phyloP scores from a whole-genome alignment of 2,113 vertebrate species.

The Brevimyrus niger region DNA sequence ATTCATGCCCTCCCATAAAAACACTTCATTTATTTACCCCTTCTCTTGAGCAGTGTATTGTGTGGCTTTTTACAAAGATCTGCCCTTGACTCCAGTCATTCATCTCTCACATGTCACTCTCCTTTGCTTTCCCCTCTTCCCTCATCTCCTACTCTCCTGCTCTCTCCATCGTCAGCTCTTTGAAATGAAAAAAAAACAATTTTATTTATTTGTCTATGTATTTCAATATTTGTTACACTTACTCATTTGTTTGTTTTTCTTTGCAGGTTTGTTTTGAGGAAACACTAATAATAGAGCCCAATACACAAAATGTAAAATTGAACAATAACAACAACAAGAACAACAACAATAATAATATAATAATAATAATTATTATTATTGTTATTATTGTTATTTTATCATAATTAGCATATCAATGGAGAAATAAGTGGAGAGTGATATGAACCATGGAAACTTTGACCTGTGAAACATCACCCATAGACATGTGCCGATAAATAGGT shows the following conservation, averaged over 20 bases:
- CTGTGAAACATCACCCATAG: not conserved
- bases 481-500: not conserved
- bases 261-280: not conserved
- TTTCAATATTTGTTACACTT: not conserved
- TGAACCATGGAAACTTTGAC: not conserved
- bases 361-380: too few relatives aligned
- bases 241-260: not conserved
- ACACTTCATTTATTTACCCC: slow-evolving; percentile 17
- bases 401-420: not conserved
- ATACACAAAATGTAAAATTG: not conserved
- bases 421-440: not conserved
- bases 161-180: not conserved
- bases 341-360: too few relatives aligned
- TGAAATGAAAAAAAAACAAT: not conserved
- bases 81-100: slow-evolving; percentile 11
- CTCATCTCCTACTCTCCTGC: not conserved
- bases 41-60: slow-evolving; percentile 1
- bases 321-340: not conserved
- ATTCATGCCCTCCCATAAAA: slow-evolving; percentile 28
- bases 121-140: slow-evolving; percentile 2
- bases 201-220: not conserved
- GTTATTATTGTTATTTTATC: too few relatives aligned
- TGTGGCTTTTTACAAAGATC: not conserved
- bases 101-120: slow-evolving; percentile 2
- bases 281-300: not conserved